phyloP scores from a whole-genome alignment of 2,888 invertebrate genomes.

The Euspilapteryx auroguttella region DNA sequence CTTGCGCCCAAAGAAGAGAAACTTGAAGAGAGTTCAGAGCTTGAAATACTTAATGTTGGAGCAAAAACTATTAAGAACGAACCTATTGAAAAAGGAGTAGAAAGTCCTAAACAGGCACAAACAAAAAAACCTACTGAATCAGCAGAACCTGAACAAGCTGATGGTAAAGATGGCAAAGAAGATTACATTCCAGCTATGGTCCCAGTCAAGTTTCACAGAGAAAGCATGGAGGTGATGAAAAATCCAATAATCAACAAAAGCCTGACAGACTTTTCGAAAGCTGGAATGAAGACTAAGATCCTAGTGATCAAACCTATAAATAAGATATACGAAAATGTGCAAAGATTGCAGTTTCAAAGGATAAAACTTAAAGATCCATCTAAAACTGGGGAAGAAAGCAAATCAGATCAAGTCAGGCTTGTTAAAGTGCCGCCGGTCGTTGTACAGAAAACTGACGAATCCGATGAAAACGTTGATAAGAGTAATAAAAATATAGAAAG shows the following conservation, averaged over 20 bases:
- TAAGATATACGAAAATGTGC: slow-evolving; percentile 26
- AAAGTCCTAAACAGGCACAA: background rate
- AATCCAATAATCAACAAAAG: slow-evolving; percentile 46
- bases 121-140: background rate
- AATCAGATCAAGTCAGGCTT: too few relatives aligned
- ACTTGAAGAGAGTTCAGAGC: background rate
- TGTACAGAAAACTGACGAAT: too few relatives aligned
- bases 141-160: too few relatives aligned
- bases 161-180: slow-evolving; percentile 10
- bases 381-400: too few relatives aligned
- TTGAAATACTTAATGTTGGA: too few relatives aligned
- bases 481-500: too few relatives aligned
- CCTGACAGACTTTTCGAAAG: slow-evolving; percentile 37
- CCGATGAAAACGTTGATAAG: too few relatives aligned
- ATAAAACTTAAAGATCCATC: slow-evolving; percentile 73
- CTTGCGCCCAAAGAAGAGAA: background rate
- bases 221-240: slow-evolving; percentile 41
- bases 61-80: background rate
- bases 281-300: slow-evolving; percentile 50
- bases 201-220: slow-evolving; percentile 35
- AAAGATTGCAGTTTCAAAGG: slow-evolving; percentile 46
- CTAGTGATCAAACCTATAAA: slow-evolving; percentile 48
- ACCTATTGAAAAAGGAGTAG: background rate
- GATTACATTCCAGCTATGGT: slow-evolving; percentile 21
- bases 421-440: too few relatives aligned